A percentile compares a stretch with the other conserved stretches of the same genome.
Conservation (phyloP, 53 echinoderm and acorn worm species). For the Actinopyga echinites region DNA sequence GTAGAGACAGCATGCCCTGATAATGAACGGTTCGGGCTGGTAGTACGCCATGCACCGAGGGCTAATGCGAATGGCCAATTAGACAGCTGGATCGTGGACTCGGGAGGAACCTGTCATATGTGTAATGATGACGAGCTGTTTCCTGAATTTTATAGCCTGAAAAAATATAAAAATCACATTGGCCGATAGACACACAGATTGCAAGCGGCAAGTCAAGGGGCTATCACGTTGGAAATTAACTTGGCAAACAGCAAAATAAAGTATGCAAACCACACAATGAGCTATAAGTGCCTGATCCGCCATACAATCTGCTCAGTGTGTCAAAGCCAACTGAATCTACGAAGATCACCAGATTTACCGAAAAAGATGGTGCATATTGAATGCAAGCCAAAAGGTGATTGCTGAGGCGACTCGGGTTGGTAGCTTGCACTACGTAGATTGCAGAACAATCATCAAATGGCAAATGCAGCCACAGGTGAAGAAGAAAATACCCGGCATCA, state of each 20-base stretch:
- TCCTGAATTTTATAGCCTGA: background rate
- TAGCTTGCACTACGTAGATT: background rate
- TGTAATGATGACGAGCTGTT: conserved; percentile 5
- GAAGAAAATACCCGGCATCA: no score
- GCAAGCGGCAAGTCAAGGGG: background rate
- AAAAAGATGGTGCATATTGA: background rate
- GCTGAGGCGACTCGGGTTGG: background rate
- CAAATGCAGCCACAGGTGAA: background rate
- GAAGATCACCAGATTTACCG: conserved; percentile 4
- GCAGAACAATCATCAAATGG: background rate
- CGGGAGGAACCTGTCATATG: conserved; percentile 10
- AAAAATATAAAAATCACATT: background rate
- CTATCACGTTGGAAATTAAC: background rate
- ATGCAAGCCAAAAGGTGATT: background rate
- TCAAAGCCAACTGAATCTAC: background rate
- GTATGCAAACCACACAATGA: background rate
- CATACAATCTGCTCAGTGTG: background rate
- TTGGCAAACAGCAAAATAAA: background rate
- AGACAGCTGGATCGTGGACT: conserved; percentile 13
- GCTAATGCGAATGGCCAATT: background rate
- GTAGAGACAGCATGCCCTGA: background rate
- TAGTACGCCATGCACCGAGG: background rate
- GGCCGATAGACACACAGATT: background rate
- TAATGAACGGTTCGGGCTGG: background rate
- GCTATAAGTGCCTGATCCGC: background rate